Evolutionary conservation across 2,888 invertebrate genomes (phyloP).

Genomic region (Mythimna pallens): DNA sequence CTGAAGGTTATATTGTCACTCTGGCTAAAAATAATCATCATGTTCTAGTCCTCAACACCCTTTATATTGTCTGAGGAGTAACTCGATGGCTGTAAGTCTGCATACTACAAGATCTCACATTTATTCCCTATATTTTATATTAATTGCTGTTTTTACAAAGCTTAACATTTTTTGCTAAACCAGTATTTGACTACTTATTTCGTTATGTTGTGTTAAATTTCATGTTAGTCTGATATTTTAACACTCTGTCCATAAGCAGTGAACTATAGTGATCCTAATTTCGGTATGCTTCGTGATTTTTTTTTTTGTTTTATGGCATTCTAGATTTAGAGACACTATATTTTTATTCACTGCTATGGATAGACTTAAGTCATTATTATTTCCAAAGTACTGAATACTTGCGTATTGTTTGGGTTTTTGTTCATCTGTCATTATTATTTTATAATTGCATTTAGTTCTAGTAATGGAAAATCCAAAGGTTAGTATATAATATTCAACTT

Average conservation of each 20-base stretch:
- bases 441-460: conserved; percentile 90
- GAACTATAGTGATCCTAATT: conserved; percentile 77
- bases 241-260: conserved; percentile 83
- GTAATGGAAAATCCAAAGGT: conserved; percentile 90
- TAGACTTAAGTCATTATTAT: conserved; percentile 86
- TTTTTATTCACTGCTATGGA: conserved; percentile 84
- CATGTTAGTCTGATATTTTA: conserved; percentile 87
- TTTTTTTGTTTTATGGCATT: conserved; percentile 79
- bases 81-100: conserved; percentile 90
- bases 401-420: conserved; percentile 82
- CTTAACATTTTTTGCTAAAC: conserved; percentile 90
- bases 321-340: conserved; percentile 75
- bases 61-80: conserved; percentile 96
- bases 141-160: conserved; percentile 90
- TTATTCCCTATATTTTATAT: conserved; percentile 90
- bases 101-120: conserved; percentile 91
- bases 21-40: conserved; percentile 99
- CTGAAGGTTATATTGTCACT: conserved; percentile 98
- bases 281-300: conserved; percentile 79
- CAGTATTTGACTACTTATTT: conserved; percentile 90
- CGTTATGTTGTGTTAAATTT: conserved; percentile 88
- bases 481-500: conserved; percentile 84
- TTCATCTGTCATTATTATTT: conserved; percentile 83
- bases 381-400: conserved; percentile 88
- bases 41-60: conserved; percentile 98